Percentiles rank a stretch among this genome's conserved stretches.
Evolutionary conservation across 1,140 invertebrate genomes (phyloP).

Genomic region (Philopotamus ludificatus): DNA sequence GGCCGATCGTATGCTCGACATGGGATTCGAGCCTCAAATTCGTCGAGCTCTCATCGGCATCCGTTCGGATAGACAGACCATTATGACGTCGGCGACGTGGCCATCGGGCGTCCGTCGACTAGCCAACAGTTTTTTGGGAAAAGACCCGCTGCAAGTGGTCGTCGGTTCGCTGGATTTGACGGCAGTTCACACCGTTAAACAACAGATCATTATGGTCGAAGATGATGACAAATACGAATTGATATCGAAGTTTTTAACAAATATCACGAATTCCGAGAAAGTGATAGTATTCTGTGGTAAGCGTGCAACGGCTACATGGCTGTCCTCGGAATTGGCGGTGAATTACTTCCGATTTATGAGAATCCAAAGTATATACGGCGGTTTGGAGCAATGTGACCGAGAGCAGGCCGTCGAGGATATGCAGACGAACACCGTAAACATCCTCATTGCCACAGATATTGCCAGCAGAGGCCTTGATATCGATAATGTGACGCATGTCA

Average conservation of each 20-base stretch:
- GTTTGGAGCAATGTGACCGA: slow-evolving; percentile 84
- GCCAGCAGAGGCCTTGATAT: slow-evolving; percentile 91
- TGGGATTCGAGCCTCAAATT: slow-evolving; percentile 88
- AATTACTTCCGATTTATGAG: slow-evolving; percentile 51
- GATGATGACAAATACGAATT: slow-evolving; percentile 58
- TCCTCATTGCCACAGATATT: slow-evolving; percentile 92
- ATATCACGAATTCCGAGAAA: slow-evolving; percentile 73
- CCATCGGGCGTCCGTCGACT: slow-evolving; percentile 77
- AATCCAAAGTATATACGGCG: slow-evolving; percentile 71
- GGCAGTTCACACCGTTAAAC: slow-evolving; percentile 79
- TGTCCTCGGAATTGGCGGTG: slow-evolving; percentile 79
- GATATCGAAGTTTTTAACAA: slow-evolving; percentile 59
- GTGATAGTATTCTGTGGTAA: slow-evolving; percentile 86
- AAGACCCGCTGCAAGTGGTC: slow-evolving; percentile 83
- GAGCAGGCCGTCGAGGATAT: slow-evolving; percentile 84
- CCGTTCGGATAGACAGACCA: slow-evolving; percentile 76
- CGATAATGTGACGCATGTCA: slow-evolving; percentile 81
- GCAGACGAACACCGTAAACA: slow-evolving; percentile 68
- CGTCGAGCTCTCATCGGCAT: slow-evolving; percentile 76
- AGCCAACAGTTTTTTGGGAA: slow-evolving; percentile 82
- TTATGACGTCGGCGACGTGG: slow-evolving; percentile 91
- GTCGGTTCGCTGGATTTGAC: slow-evolving; percentile 84
- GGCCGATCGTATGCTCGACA: slow-evolving; percentile 82
- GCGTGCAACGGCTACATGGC: slow-evolving; percentile 75
- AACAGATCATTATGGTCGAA: slow-evolving; percentile 70